A percentile compares a stretch with the other conserved stretches of the same genome.
phyloP scores from a whole-genome alignment of 92 coral and sea anemone genomes.

The Montipora capitata region DNA sequence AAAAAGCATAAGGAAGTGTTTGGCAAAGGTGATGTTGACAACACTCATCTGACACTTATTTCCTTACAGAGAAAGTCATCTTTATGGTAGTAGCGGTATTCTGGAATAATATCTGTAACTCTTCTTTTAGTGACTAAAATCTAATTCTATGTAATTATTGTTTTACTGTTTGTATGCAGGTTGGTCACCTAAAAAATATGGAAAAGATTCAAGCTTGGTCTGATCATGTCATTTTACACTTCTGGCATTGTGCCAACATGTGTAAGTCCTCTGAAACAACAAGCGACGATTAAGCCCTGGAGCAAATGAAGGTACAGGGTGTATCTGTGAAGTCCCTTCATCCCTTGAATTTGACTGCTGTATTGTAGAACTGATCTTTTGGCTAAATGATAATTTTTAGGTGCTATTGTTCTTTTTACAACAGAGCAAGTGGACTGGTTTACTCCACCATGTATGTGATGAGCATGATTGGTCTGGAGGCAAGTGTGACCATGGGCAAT shows the following conservation, averaged over 20 bases:
- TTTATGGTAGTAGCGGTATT: background rate
- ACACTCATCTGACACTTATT: background rate
- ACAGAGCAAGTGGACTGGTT: conserved; percentile 40
- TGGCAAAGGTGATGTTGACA: conserved; percentile 5
- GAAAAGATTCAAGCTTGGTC: conserved; percentile 49
- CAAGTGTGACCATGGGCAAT: conserved; percentile 9
- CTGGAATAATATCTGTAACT: background rate
- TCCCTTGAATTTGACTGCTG: background rate
- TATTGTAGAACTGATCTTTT: background rate
- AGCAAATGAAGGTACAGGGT: background rate
- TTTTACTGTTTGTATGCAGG: conserved; percentile 11
- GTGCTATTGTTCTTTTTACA: background rate
- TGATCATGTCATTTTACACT: conserved; percentile 43
- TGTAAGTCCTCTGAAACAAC: conserved; percentile 37
- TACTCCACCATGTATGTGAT: conserved; percentile 15
- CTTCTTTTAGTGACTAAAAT: background rate
- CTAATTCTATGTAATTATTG: background rate
- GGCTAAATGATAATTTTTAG: background rate
- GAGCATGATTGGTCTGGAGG: conserved; percentile 31
- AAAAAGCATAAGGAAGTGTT: conserved; percentile 34
- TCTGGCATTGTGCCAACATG: conserved; percentile 56
- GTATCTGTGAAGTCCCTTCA: background rate
- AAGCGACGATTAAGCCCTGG: conserved; percentile 9
- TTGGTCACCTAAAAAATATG: conserved; percentile 47
- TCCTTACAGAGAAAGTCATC: background rate